A percentile compares a stretch with the other conserved stretches of the same genome.
These are phyloP conservation scores for Sycophaga agraensis DNA, from an alignment of 1,140 invertebrate genomes.

Conservation along the genomic window DNA sequence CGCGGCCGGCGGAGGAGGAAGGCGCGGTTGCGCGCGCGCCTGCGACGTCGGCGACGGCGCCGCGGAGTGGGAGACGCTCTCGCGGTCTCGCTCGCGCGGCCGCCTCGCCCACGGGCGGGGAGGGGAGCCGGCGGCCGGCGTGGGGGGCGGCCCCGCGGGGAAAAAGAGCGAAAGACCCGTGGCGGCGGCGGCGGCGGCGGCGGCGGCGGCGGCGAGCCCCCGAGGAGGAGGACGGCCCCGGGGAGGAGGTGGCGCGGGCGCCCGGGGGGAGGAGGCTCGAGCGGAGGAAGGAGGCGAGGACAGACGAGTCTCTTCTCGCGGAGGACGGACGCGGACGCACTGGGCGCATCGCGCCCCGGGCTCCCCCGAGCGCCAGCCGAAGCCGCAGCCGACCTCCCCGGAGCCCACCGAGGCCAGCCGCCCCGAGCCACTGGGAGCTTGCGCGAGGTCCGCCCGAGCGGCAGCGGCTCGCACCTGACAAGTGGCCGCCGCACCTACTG, in stretches of 20 bases:
- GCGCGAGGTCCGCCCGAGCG: not conserved
- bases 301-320: conserved; percentile 37
- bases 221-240: conserved; percentile 15
- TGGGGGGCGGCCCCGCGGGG: conserved; percentile 25
- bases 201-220: not conserved
- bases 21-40: conserved; percentile 26
- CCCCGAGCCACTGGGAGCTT: not conserved
- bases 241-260: conserved; percentile 34
- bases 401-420: not conserved
- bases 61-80: no score
- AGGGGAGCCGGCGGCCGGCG: not conserved
- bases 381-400: not conserved
- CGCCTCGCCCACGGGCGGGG: not conserved
- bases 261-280: conserved; percentile 36
- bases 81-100: not conserved
- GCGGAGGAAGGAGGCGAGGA: conserved; percentile 44
- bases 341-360: no score
- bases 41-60: conserved; percentile 19
- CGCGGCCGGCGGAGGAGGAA: conserved; percentile 3
- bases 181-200: conserved; percentile 15
- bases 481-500: not conserved
- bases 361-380: not conserved
- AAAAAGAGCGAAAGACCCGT: no score
- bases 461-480: not conserved
- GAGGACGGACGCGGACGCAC: conserved; percentile 4